Evolutionary conservation across 2,113 vertebrate species (phyloP), one percentile per base, ranked within the genome.

Genomic region (Sisor rabdophorus): DNA sequence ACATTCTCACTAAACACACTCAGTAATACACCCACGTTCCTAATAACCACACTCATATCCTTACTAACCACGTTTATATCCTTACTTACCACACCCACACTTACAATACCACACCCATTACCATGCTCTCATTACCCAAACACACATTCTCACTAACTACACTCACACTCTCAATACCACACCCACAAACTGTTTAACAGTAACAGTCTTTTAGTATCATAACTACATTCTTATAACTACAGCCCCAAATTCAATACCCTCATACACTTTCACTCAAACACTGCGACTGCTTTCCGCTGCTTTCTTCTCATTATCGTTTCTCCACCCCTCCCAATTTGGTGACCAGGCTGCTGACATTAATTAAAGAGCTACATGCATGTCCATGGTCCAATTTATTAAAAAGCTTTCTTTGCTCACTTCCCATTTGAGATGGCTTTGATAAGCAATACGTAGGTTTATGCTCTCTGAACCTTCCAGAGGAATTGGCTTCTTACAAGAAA

Each of bases 181-280:
- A 81, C 82, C 22, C 50, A 63, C 69, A 63, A 53, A 75, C 36
- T 32, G 32, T 36, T 36, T 7, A 40, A 72, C 74, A 54, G 32
- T 16, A 50, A 48, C 48, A 58, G 50, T 58, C 56, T 24, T 28
- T 10, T 54, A 64, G 3, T 17, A 44, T 17, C 24, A 76, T 17
- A 26, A 44, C 6, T 9, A 44, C 40, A 10, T 44, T 10, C 40
- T 44, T 1, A 44, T 44, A 44, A 20, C 53, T 44, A 44, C 40
- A 44, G 6, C 40, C 40, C 5, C 9, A 44, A 13, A 59, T 63
- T 9, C 1, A 9, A 63, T 13, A 36, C 8, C 60, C 1, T n/a
- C 17, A 55, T 22, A 56, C 60, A 53, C 0, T 40, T 22, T 70
- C 71, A 71, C 75, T 70, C 36, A 54, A 3, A 68, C 22, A 30